Evolutionary conservation across 2,888 invertebrate species (phyloP), one percentile per base, ranked within the genome.

Genomic region (Drosophila paramelanica): DNA sequence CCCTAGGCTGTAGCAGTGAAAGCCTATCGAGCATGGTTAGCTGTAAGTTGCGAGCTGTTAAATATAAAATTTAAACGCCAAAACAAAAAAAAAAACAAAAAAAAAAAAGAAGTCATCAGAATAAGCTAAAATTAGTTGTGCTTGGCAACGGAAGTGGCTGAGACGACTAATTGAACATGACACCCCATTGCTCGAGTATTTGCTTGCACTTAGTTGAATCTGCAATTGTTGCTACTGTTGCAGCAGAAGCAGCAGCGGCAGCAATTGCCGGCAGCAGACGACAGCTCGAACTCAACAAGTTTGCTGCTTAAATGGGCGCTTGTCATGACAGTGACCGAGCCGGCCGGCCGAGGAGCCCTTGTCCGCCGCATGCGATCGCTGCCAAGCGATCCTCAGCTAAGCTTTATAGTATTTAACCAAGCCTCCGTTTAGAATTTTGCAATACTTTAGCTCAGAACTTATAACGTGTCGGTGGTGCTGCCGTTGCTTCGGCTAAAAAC

Each of bases 391-490:
- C 61, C 67, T 58, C 67, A 36, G 42, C 57, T 47, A 46, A 67
- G 49, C 67, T 70, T 67, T 47, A 58, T 52, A n/a, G 69, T 87
- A 90, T 90, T 89, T 81, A 89, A 90, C 85, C 70, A 72, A 80
- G 85, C 79, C 74, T 78, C 73, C 79, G 71, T 77, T 73, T 81
- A 89, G 89, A 91, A 87, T 82, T 64, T 75, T 56, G 82, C 77
- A 66, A 79, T 85, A 89, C 80, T 89, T 78, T 61, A 77, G 74
- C 67, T 75, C 89, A 82, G 88, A 86, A 87, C 88, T 77, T 86
- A 72, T 79, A 86, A 76, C 77, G 76, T 57, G 51, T 78, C 75
- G 84, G 78, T 74, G 77, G 73, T 85, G 74, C 71, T 36, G 67
- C 52, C 56, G 64, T 47, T 57, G 41, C 33, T 33, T 36, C 60